Evolutionary conservation across 2,888 invertebrate genomes (phyloP).

Genomic region (Dioctria rufipes): DNA sequence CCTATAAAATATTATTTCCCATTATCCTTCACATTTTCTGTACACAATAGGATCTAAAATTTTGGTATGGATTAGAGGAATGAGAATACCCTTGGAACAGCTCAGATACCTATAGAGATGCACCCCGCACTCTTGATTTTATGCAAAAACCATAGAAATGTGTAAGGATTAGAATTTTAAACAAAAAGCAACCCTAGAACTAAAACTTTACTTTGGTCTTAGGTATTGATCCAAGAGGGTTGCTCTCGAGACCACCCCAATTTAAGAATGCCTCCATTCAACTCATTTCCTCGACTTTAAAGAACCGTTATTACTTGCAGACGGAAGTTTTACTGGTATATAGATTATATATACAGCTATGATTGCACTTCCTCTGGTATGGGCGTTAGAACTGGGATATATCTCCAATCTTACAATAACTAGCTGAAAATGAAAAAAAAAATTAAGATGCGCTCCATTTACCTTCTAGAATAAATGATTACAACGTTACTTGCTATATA

Average conservation of each 20-base stretch:
- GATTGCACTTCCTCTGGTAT: too few relatives aligned
- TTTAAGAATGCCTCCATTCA: not conserved
- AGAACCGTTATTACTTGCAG: not conserved
- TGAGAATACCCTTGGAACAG: not conserved
- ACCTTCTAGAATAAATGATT: not conserved
- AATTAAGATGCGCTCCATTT: slow-evolving; percentile 21
- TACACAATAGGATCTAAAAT: slow-evolving; percentile 35
- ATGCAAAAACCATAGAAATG: slow-evolving; percentile 44
- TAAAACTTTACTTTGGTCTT: slow-evolving; percentile 10
- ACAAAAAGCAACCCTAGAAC: slow-evolving; percentile 43
- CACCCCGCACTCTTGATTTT: too few relatives aligned
- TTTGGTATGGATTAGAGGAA: slow-evolving; percentile 8
- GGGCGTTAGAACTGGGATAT: too few relatives aligned
- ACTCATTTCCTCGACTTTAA: not conserved
- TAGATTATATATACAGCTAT: too few relatives aligned
- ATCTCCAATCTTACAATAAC: not conserved
- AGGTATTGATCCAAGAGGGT: slow-evolving; percentile 33
- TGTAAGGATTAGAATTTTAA: slow-evolving; percentile 50
- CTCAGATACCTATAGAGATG: slow-evolving; percentile 5
- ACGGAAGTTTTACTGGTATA: too few relatives aligned
- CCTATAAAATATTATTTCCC: slow-evolving; percentile 26
- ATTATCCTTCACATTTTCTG: slow-evolving; percentile 35
- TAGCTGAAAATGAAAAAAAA: not conserved
- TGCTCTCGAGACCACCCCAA: not conserved
- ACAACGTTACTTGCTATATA: not conserved